Conservation (phyloP, 2,888 invertebrate genomes). For the Exephanes ischioxanthus region DNA sequence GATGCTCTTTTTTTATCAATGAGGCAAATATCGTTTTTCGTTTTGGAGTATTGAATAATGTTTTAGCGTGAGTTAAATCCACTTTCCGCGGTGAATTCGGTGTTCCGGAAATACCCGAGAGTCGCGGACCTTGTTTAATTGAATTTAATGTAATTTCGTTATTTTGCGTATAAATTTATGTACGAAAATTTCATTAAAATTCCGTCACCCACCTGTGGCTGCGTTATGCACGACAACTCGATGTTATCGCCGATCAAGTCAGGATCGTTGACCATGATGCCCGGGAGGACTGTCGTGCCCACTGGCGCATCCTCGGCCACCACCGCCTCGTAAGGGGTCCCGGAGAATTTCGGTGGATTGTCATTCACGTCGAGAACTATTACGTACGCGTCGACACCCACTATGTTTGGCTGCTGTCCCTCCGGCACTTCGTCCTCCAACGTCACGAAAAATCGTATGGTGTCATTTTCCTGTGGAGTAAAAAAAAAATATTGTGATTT, state of each 20-base stretch:
- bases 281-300: slow-evolving; percentile 90
- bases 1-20: slow-evolving; percentile 16
- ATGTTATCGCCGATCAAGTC: slow-evolving; percentile 93
- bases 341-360: slow-evolving; percentile 89
- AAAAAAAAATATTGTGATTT: slow-evolving; percentile 59
- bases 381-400: slow-evolving; percentile 91
- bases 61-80: slow-evolving; percentile 37
- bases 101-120: not conserved
- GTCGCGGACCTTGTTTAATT: not conserved
- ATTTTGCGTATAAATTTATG: not conserved
- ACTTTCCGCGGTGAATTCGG: slow-evolving; percentile 17
- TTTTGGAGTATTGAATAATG: slow-evolving; percentile 11
- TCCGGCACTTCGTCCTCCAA: slow-evolving; percentile 91
- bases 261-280: slow-evolving; percentile 91
- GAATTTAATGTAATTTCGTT: slow-evolving; percentile 26
- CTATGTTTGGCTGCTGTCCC: slow-evolving; percentile 88
- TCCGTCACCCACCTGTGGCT: slow-evolving; percentile 84
- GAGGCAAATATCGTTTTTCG: slow-evolving; percentile 37
- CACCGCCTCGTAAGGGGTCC: slow-evolving; percentile 93
- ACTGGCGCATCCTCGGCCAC: slow-evolving; percentile 91
- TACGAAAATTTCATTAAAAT: not conserved
- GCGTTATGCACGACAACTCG: slow-evolving; percentile 89
- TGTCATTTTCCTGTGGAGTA: slow-evolving; percentile 90
- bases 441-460: slow-evolving; percentile 92
- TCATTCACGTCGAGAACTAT: slow-evolving; percentile 96